Evolutionary conservation across 2,888 invertebrate species (phyloP), one percentile per base, ranked within the genome.

Genomic region (Plebejus anna): DNA sequence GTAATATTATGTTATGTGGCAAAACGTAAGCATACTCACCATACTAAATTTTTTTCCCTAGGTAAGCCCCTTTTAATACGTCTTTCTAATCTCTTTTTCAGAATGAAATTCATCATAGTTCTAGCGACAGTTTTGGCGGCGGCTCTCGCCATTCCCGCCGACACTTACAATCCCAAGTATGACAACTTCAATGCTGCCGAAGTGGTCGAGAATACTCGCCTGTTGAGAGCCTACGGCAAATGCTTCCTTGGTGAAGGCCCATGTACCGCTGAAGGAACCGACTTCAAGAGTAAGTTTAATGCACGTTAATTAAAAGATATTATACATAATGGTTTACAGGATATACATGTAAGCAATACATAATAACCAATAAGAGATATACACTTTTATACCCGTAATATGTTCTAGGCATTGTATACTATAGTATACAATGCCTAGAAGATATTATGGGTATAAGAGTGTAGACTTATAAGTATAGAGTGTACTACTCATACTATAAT

Each of bases 181-280:
- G 97, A 97, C 84, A 95, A 95, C 85, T 94, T 97, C 81, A 94
- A 97, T 83, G 87, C 96, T 57, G 94, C 96, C 55, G 94, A 95
- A 82, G 91, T 97, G 81, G 90, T 96, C 0, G 87, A 83, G 0
- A 97, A 96, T 84, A 89, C 94, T 4, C 95, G 97, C 36, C 89
- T 97, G 47, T 90, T 97, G 6, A 95, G 95, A 81, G 95, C 94
- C 83, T 97, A 97, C 82, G 93, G 95, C 42, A 95, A 96, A 73
- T 97, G 97, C 84, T 92, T 97, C 84, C 89, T 97, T 79, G 94
- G 91, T 4, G 84, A 91, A 75, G 96, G 95, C 32, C 95, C 94
- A 3, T 97, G 97, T 86, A 96, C 96, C 0, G 86, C 96, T 32
- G 97, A 97, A 83, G 97, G 95, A 78, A 87, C 89, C 61, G 96